phyloP scores from a whole-genome alignment of 2,113 vertebrate genomes.

The Xenopus tropicalis region DNA sequence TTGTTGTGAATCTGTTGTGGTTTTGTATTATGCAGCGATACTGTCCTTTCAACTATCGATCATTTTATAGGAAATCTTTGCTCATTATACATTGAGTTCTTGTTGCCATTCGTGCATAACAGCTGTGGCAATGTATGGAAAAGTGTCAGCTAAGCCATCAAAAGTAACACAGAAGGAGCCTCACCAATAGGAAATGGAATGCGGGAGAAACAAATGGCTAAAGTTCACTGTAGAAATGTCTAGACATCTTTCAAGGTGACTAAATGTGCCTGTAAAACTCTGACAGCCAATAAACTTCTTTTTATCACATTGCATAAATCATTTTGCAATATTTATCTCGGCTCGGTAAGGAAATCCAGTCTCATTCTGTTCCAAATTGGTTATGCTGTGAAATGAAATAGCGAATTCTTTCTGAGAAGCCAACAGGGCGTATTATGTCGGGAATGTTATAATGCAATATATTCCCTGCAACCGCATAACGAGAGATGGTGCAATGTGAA shows the following conservation, averaged over 20 bases:
- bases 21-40: too few species aligned
- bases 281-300: background rate
- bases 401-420: slow-evolving; percentile 31
- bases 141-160: too few species aligned
- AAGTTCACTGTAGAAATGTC: slow-evolving; percentile 27
- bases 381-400: slow-evolving; percentile 17
- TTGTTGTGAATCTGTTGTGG: too few species aligned
- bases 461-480: background rate
- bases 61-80: too few species aligned
- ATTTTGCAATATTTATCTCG: slow-evolving; percentile 26
- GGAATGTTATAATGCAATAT: background rate
- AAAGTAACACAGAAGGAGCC: too few species aligned
- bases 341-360: slow-evolving; percentile 6
- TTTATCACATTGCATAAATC: slow-evolving; percentile 4
- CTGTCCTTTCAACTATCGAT: too few species aligned
- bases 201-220: slow-evolving; percentile 46
- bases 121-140: too few species aligned
- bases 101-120: too few species aligned
- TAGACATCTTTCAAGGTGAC: slow-evolving; percentile 46
- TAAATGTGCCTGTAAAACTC: slow-evolving; percentile 2
- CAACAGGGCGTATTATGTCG: slow-evolving; percentile 11
- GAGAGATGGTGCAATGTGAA: background rate
- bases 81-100: too few species aligned
- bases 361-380: slow-evolving; percentile 21
- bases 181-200: slow-evolving; percentile 32